A percentile compares a stretch with the other conserved stretches of the same genome.
Conservation (phyloP, 2,113 vertebrate species). For the Eretmochelys imbricata region DNA sequence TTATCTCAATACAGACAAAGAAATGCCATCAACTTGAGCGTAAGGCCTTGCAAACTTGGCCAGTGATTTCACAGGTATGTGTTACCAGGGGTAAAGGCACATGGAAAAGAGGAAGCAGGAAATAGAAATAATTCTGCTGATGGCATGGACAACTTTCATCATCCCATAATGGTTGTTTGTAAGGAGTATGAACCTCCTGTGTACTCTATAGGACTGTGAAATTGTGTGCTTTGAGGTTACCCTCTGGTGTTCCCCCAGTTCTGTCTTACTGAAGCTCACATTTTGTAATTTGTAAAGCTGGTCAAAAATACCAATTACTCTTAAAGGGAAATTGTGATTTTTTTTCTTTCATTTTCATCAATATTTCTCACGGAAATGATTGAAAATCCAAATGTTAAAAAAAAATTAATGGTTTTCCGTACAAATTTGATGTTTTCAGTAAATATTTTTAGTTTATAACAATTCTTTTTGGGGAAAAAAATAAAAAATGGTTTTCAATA, state of each 20-base stretch:
- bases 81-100: neutral
- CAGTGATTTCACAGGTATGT: neutral
- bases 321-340: no score
- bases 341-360: no score
- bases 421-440: neutral
- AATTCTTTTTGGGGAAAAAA: neutral
- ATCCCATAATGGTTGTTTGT: neutral
- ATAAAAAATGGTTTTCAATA: accelerated
- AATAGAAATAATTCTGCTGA: neutral
- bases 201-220: neutral
- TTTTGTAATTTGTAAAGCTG: no score
- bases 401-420: neutral
- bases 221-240: neutral
- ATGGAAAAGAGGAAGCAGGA: neutral
- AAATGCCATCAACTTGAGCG: neutral
- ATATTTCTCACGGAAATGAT: no score
- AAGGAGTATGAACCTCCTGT: neutral
- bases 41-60: neutral
- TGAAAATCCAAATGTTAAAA: neutral
- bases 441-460: neutral
- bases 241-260: no score
- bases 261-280: no score
- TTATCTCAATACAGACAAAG: neutral
- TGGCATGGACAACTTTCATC: neutral
- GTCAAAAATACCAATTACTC: no score